phyloP scores from a whole-genome alignment of 2,113 vertebrate species.

The Proteles cristata region DNA sequence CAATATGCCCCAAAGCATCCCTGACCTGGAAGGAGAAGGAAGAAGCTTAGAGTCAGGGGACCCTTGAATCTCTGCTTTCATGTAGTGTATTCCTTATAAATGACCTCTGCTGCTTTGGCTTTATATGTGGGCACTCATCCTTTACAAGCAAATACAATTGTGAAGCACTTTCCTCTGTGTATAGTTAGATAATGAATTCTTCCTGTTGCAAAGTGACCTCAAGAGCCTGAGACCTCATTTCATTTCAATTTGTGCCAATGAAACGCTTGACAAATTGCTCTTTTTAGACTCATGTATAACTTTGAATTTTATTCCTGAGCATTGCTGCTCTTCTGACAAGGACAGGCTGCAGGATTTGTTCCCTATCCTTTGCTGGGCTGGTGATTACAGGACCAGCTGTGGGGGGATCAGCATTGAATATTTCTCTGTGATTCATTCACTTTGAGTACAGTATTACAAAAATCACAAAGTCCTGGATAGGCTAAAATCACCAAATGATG shows the following conservation, averaged over 20 bases:
- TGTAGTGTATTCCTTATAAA: constrained; percentile 77
- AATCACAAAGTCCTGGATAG: background rate
- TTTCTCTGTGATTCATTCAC: constrained; percentile 64
- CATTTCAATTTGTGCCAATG: constrained; percentile 86
- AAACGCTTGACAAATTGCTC: constrained; percentile 84
- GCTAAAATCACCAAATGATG: constrained; percentile 27
- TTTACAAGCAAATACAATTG: constrained; percentile 83
- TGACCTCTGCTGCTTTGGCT: constrained; percentile 80
- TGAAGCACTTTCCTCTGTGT: constrained; percentile 81
- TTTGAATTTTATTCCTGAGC: constrained; percentile 77
- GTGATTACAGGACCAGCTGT: constrained; percentile 57
- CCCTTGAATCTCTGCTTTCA: constrained; percentile 58
- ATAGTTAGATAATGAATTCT: constrained; percentile 85
- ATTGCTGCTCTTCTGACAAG: constrained; percentile 79
- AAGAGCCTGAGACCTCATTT: constrained; percentile 82
- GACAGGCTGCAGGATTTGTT: constrained; percentile 70
- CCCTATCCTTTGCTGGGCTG: constrained; percentile 64
- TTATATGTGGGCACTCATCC: constrained; percentile 78
- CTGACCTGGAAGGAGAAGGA: constrained; percentile 33
- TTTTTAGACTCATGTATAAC: constrained; percentile 78
- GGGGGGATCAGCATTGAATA: constrained; percentile 47
- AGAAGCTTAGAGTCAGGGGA: constrained; percentile 57
- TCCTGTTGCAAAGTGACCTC: constrained; percentile 86
- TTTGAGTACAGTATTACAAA: constrained; percentile 44
- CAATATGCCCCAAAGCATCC: background rate